Conservation (phyloP, 2,113 vertebrate genomes). For the Cisticola juncidis region DNA sequence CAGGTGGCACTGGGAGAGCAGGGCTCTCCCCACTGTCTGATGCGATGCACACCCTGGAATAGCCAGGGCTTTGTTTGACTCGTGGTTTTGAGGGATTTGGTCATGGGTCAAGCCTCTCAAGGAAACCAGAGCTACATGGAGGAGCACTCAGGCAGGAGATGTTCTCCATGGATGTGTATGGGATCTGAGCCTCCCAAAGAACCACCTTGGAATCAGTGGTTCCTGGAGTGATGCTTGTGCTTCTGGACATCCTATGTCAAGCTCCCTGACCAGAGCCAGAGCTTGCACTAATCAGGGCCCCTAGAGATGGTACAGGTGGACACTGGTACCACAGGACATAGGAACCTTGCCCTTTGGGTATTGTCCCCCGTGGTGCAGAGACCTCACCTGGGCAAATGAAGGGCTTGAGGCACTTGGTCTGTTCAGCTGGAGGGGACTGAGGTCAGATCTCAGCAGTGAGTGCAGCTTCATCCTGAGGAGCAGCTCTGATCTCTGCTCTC, state of each 20-base stretch:
- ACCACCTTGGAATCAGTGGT: background rate
- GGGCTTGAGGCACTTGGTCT: background rate
- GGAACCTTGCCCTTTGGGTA: background rate
- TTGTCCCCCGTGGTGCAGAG: rapidly evolving
- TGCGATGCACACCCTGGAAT: rapidly evolving
- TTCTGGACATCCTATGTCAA: rapidly evolving
- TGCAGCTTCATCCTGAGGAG: background rate
- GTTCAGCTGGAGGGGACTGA: background rate
- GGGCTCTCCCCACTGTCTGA: rapidly evolving
- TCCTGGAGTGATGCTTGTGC: background rate
- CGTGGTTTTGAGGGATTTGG: background rate
- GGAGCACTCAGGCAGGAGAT: background rate
- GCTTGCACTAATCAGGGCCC: background rate
- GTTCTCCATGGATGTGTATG: rapidly evolving
- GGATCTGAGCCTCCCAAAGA: background rate
- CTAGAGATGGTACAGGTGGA: background rate
- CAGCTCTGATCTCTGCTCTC: rapidly evolving
- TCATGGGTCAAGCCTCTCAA: background rate
- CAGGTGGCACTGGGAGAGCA: background rate
- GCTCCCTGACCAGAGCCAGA: background rate
- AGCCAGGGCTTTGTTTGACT: background rate
- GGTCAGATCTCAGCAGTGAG: background rate
- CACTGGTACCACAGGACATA: background rate
- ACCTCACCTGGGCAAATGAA: background rate
- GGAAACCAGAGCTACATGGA: background rate